Base-by-base conservation (phyloP, 1,140 invertebrate species). In the Trichomalopsis sarcophagae region DNA sequence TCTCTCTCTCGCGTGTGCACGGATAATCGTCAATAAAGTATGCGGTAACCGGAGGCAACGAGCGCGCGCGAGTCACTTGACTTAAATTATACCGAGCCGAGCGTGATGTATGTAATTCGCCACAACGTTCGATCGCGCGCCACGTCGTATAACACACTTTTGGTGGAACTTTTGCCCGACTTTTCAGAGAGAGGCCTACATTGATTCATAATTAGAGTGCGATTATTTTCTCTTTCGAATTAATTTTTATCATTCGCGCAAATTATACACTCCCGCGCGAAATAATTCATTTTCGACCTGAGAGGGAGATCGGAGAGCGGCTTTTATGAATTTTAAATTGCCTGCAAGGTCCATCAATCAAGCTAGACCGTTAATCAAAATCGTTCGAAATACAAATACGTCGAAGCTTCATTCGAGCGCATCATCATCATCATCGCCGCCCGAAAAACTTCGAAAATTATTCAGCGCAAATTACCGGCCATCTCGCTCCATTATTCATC, bases 401-500 rank as follows among this genome's bases (percentile, higher is more conserved):
- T 62, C 55, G 6, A n/a, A 62, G 55, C 55, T n/a, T 62, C 17
- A 62, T 62, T 62, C 55, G 55, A 62, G 55, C 11, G 55, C 55
- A 62, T 62, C 55, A 62, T 62, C 17, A 17, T 62, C 55, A 62
- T 62, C 17, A 21, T 21, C 17, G 21, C n/a, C 55, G 11, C n/a
- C 21, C 55, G 55, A 62, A 62, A 62, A 62, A n/a, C n/a, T 55
- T 66, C 66, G 30, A 79, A 66, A 66, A 79, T 79, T 66, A 62
- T 79, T 79, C 30, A 79, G 40, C 40, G n/a, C 55, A 79, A 79
- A 79, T 79, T 79, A 79, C 27, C 50, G 33, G 27, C 1, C 55
- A 17, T 27, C 27, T 27, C 30, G 7, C 55, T 79, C 11, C 23
- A 79, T 62, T 79, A 66, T 79, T 79, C 36, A 79, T 36, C 6